Base-by-base conservation (phyloP, 2,888 invertebrate genomes). In the Tethea ocularis region DNA sequence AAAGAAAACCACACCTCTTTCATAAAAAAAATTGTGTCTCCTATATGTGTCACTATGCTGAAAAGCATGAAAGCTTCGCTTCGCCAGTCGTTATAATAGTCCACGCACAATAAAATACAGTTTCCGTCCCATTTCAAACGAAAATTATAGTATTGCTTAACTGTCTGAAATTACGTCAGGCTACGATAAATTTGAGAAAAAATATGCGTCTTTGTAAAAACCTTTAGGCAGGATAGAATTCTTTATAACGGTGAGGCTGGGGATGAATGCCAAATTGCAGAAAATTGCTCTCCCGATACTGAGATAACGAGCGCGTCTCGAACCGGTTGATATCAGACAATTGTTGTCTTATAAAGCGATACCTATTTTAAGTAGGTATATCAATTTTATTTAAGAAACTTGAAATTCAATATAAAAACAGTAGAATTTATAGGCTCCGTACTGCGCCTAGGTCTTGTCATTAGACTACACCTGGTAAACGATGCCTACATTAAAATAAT, bases 181-280 rank as follows among this genome's bases (percentile, higher is more conserved):
- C 20, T 11, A n/a, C 24, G 23, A 36, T 13, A 33, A 13, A 29
- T 10, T 57, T 26, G 36, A 29, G 52, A 29, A 22, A 60, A 17
- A 38, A 58, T 52, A 46, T 60, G 26, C 56, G 53, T 56, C 36
- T 58, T 61, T 38, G 55, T n/a, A 51, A 59, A 55, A 61, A 33
- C 33, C 33, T 13, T 58, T 52, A 56, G 63, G 68, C 61, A 60
- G 59, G 58, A 74, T 71, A 70, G 38, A 38, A 74, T 73, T 74
- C 71, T 62, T 66, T 70, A 68, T 72, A 74, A 69, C 76, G 71
- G 70, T 75, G 66, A 72, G 74, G 60, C n/a, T 33, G 66, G 60
- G 63, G 68, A 66, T 67, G 69, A 69, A 74, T 75, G 74, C 73
- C 74, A 83, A 85, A 82, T 83, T 80, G 78, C 71, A 81, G 82